Base-by-base conservation (phyloP, 2,113 vertebrate genomes). In the Callorhinus ursinus region DNA sequence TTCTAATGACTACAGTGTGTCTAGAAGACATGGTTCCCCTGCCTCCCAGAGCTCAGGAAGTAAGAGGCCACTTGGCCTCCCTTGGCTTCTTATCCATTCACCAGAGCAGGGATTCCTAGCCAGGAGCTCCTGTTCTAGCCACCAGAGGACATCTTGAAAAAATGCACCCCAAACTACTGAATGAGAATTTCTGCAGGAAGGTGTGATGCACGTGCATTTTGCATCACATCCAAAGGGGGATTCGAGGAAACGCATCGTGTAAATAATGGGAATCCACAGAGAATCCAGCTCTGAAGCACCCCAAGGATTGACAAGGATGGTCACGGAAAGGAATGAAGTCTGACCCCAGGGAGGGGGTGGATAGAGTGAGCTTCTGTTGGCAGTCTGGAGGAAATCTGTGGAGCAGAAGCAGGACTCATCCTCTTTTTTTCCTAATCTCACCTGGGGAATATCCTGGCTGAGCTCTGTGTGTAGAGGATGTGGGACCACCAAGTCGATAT, bases 21-120 rank as follows among this genome's bases (percentile, higher is more conserved):
- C 53, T 42, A 16, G 67, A 71, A 53, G 49, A 72, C 12, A 2
- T 2, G 2, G 13, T 21, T 9, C 4, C 69, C 3, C 63, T 39
- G 11, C 10, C 3, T 83, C 8, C 39, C 39, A 15, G 15, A 51
- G 88, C 46, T 90, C 76, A 59, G 24, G 63, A 49, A 21, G 0
- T 5, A 2, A 87, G n/a, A n/a, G 19, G 11, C 5, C 46, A n/a
- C 4, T 0, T 7, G 33, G 3, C 10, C 21, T 13, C 6, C 15
- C 7, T 10, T 61, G 8, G 18, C 1, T 21, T 74, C 1, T 15
- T 19, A 5, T 67, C 61, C 5, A 1, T 7, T 24, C 51, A 81
- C 11, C 13, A 28, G 51, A 53, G 19, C 28, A 46, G 16, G 22
- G 9, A 19, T 77, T 88, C 57, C 69, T 49, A 46, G 36, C n/a